Evolutionary conservation across 2,113 vertebrate genomes (phyloP), one percentile per base, ranked within the genome.

Genomic region (Rhinoptilus africanus): DNA sequence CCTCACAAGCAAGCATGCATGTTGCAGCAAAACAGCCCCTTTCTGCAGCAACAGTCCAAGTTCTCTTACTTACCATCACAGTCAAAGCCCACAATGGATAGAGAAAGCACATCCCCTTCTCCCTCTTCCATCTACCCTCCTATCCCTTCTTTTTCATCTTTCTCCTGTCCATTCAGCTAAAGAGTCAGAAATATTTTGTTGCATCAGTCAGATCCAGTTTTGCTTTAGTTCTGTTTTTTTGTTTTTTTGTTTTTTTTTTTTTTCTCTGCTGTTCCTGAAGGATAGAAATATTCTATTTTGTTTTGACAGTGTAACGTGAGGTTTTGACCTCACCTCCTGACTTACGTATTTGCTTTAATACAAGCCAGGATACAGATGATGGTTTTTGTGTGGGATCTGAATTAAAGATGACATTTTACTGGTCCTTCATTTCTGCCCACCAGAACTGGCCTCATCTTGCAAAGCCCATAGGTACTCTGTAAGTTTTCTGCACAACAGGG

Each of bases 1-100:
- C 15, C 45, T 56, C 18, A 57, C 6, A 14, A 51, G 16, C 1
- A 0, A 80, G 9, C 1, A 1, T 27, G 8, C 12, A 21, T 67
- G 6, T n/a, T 43, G 17, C 53, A 88, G 39, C 4, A 2, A 45
- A 78, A 75, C 7, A 73, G 2, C 3, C 18, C 22, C 48, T 68
- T 67, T 15, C 43, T 76, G 6, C 21, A 76, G 16, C 30, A 21
- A 24, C 27, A 74, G 14, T 21, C 23, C 45, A 80, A 69, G 19
- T 53, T 74, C 27, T 73, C 18, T 74, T 41, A 14, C 28, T 59
- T 17, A 35, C 9, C 15, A 12, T n/a, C 14, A 14, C 10, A 75
- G 14, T 4, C 60, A 60, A 59, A 82, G 19, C 5, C 20, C 26
- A 37, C 0, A 4, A 78, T 9, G 20, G 37, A 71, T 6, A 79